Conservation (phyloP, 2,113 vertebrate genomes). For the Chaetops frenatus region DNA sequence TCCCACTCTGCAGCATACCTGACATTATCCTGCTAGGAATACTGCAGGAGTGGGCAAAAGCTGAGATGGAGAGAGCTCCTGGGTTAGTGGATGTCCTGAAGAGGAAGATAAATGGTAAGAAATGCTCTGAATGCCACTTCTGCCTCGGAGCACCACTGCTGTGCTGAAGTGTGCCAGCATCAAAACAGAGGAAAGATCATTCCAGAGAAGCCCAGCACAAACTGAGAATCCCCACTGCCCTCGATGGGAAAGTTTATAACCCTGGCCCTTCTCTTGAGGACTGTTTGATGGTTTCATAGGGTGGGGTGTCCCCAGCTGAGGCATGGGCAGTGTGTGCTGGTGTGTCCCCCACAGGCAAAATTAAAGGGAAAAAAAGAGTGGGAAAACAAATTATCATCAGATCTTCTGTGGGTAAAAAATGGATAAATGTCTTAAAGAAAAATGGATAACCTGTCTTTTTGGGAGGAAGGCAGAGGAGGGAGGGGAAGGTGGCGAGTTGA, state of each 20-base stretch:
- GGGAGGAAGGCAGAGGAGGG: not conserved
- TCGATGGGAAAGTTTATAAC: fast-evolving
- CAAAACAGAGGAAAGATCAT: not conserved
- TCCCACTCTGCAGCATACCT: not conserved
- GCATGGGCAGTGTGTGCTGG: fast-evolving
- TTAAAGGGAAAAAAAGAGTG: fast-evolving
- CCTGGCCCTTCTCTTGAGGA: not conserved
- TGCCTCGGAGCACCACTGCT: not conserved
- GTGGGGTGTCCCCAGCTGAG: not conserved
- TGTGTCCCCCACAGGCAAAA: not conserved
- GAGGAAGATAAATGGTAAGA: not conserved
- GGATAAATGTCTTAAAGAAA: too few species aligned
- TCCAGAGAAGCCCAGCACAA: not conserved
- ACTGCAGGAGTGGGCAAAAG: not conserved
- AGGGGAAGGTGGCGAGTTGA: not conserved
- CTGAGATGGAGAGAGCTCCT: not conserved
- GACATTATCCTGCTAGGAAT: not conserved
- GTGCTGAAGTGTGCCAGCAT: not conserved
- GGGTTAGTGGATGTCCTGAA: not conserved
- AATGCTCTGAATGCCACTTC: not conserved
- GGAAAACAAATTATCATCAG: not conserved
- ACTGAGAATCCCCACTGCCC: not conserved
- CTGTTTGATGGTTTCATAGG: not conserved
- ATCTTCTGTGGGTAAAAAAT: not conserved
- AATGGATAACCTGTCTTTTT: not conserved